A percentile compares a stretch with the other conserved stretches of the same genome.
These are phyloP conservation scores for Eupithecia vulgata DNA, from an alignment of 2,888 invertebrate species.

Conservation along the genomic window DNA sequence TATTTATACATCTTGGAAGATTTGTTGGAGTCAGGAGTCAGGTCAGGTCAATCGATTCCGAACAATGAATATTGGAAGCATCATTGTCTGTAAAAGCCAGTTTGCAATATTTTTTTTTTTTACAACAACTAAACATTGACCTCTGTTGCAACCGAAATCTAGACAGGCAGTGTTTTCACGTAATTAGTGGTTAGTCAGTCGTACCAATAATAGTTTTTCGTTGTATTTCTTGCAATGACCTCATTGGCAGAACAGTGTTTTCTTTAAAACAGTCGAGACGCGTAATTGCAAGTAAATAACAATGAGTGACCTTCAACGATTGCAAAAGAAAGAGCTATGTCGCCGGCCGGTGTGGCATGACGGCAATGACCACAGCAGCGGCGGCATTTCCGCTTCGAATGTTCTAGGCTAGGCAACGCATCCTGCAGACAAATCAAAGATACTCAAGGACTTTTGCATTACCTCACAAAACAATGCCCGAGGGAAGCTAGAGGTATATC, in stretches of 20 bases:
- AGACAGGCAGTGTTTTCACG: slow-evolving; percentile 56
- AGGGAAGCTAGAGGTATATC: neutral
- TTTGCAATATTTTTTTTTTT: neutral
- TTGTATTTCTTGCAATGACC: slow-evolving; percentile 69
- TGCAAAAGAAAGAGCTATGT: slow-evolving; percentile 49
- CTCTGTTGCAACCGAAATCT: slow-evolving; percentile 55
- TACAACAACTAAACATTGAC: slow-evolving; percentile 39
- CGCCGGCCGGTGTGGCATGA: slow-evolving; percentile 38
- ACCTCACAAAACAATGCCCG: neutral
- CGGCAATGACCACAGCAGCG: slow-evolving; percentile 37
- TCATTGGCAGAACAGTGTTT: slow-evolving; percentile 66
- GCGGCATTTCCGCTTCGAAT: slow-evolving; percentile 53
- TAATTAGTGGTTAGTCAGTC: slow-evolving; percentile 67
- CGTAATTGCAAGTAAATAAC: slow-evolving; percentile 66
- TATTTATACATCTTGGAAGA: too few relatives aligned
- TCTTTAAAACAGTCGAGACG: slow-evolving; percentile 59
- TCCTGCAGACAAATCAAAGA: slow-evolving; percentile 15
- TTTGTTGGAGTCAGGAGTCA: too few relatives aligned
- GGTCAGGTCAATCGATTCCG: too few relatives aligned
- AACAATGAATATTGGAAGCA: neutral
- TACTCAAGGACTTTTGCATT: slow-evolving; percentile 1
- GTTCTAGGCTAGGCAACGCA: slow-evolving; percentile 45
- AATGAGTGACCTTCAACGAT: slow-evolving; percentile 70
- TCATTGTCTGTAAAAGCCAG: neutral
- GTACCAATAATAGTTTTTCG: slow-evolving; percentile 66